Evolutionary conservation across 2,797 vertebrate species (phyloP).

Genomic region (Naso thynnoides): DNA sequence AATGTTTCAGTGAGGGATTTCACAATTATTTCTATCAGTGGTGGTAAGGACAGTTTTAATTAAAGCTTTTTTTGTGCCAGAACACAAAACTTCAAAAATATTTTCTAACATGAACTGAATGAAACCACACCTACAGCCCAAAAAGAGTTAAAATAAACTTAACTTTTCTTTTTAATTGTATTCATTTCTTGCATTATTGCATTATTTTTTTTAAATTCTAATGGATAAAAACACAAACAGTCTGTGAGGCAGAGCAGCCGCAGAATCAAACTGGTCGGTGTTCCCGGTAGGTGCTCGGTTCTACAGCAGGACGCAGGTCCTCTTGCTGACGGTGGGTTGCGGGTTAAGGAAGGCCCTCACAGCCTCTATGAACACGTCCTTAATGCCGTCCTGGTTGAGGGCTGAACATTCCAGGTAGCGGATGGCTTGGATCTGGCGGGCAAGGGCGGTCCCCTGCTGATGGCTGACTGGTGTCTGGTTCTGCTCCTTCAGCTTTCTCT

Average conservation of each 20-base stretch:
- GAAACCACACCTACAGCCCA: too few relatives aligned
- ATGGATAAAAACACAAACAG: conserved; percentile 18
- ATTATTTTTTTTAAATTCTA: too few relatives aligned
- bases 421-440: conserved; percentile 90
- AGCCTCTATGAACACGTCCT: conserved; percentile 90
- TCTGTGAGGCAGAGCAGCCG: conserved; percentile 20
- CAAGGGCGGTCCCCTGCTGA: conserved; percentile 88
- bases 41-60: too few relatives aligned
- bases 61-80: too few relatives aligned
- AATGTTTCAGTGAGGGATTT: too few relatives aligned
- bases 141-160: too few relatives aligned
- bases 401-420: conserved; percentile 94
- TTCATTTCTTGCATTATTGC: too few relatives aligned
- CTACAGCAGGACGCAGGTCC: conserved; percentile 90
- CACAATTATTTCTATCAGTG: too few relatives aligned
- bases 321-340: conserved; percentile 79
- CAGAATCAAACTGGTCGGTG: not conserved
- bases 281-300: not conserved
- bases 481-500: conserved; percentile 94
- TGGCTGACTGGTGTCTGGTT: conserved; percentile 88
- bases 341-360: conserved; percentile 90
- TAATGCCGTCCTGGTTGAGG: conserved; percentile 91
- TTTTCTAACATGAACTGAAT: too few relatives aligned
- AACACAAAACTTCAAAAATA: too few relatives aligned
- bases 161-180: too few relatives aligned